Evolutionary conservation across 2,113 vertebrate genomes (phyloP), one percentile per base, ranked within the genome.

Genomic region (Rhea americana): DNA sequence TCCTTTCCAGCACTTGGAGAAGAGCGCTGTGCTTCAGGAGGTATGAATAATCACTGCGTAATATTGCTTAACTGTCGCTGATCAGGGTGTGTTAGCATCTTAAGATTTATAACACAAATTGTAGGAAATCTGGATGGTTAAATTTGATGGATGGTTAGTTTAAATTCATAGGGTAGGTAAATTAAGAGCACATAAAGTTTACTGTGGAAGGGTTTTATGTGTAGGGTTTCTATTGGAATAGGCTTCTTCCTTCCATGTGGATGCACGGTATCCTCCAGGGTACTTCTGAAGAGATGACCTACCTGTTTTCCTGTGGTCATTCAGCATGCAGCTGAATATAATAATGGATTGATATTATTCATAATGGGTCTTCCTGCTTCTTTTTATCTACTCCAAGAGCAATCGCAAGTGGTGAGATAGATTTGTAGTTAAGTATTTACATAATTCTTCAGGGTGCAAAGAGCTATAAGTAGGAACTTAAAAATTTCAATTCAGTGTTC

Each of bases 1-100:
- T 87, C 99, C 99, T 77, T 99, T 99, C 97, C 99, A 99, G 92
- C 98, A 99, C 72, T 97, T 99, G 97, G 99, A 99, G 97, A 99
- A 99, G 97, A 99, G 99, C 51, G 98, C 99, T 7, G 99, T 99
- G 22, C 96, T 99, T 76, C 99, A 99, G 93, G 99, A 99, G 99
- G 99, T 99, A 98, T 39, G 96, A 51, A 43, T 26, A 43, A 35
- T 16, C 5, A 0, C 26, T 26, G 19, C 32, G 1, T 24, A 5
- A 19, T 78, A 13, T 41, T 39, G 2, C 32, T 30, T 32, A 7
- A 30, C 21, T 65, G 3, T 18, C 47, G 19, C 51, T 28, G 9
- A 6, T 35, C n/a, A 12, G 24, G 17, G 41, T 39, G 9, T 1
- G 2, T 35, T 58, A 59, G 25, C n/a, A 67, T 12, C 13, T 3